A percentile compares a stretch with the other conserved stretches of the same genome.
Conservation (phyloP, 2,113 vertebrate species). For the Dascyllus trimaculatus region DNA sequence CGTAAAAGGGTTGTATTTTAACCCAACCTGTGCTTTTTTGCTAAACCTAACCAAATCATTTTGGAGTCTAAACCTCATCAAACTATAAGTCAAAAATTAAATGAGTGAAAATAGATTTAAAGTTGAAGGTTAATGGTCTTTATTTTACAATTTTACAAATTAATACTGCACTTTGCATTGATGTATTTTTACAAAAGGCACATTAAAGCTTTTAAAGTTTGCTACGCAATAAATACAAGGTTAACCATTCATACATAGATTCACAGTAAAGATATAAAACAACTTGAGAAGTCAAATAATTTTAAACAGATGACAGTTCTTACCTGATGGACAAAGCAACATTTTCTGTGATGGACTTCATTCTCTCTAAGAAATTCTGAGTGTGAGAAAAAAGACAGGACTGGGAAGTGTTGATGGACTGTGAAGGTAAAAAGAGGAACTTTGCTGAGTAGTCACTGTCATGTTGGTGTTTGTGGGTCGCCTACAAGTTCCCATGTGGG, state of each 20-base stretch:
- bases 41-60: too few species aligned
- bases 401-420: constrained; percentile 27
- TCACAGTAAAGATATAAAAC: neutral
- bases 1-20: too few species aligned
- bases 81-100: too few species aligned
- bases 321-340: constrained; percentile 61
- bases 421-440: constrained; percentile 59
- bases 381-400: neutral
- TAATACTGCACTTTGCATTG: too few species aligned
- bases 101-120: too few species aligned
- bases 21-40: too few species aligned
- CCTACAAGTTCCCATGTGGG: constrained; percentile 27
- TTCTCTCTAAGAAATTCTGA: constrained; percentile 30
- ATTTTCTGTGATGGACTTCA: constrained; percentile 40
- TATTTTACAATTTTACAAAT: too few species aligned
- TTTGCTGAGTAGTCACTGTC: constrained; percentile 66
- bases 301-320: constrained; percentile 1
- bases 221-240: too few species aligned
- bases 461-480: constrained; percentile 50
- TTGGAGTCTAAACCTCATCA: too few species aligned
- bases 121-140: too few species aligned
- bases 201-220: too few species aligned
- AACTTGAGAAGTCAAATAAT: neutral
- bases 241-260: neutral
- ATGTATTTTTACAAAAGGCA: too few species aligned